phyloP scores from a whole-genome alignment of 2,113 vertebrate species.

The Hemichromis elongatus region DNA sequence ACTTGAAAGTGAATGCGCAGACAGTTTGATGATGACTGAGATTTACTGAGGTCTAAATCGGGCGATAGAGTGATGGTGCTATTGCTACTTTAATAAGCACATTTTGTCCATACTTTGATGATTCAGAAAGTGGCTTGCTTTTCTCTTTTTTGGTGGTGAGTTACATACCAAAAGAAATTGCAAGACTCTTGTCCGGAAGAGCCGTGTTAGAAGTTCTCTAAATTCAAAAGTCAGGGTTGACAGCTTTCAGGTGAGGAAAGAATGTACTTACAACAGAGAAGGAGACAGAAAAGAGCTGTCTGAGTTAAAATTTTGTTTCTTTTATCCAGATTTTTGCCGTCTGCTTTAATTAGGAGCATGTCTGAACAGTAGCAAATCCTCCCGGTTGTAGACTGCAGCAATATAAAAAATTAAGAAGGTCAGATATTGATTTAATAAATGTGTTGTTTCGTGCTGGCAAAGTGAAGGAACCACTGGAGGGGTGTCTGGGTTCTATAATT shows the following conservation, averaged over 20 bases:
- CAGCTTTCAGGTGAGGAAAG: not conserved
- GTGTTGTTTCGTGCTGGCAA: constrained; percentile 3
- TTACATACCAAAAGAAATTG: not conserved
- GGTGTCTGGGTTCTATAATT: constrained; percentile 37
- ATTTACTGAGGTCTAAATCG: not conserved
- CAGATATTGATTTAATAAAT: constrained; percentile 16
- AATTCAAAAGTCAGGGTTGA: not conserved
- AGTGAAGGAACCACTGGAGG: constrained; percentile 13
- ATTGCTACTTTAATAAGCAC: not conserved
- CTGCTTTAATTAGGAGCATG: not conserved
- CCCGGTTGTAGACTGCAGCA: not conserved
- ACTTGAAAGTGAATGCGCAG: not conserved
- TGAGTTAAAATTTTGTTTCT: not conserved
- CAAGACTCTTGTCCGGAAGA: not conserved
- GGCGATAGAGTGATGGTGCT: not conserved
- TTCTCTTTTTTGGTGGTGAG: not conserved
- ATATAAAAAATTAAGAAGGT: not conserved
- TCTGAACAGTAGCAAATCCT: not conserved
- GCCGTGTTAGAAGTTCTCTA: not conserved
- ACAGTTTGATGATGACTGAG: not conserved
- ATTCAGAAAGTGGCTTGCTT: not conserved
- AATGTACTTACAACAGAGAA: not conserved
- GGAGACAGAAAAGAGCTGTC: not conserved
- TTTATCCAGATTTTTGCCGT: not conserved
- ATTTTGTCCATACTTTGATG: not conserved